Percentiles rank a stretch among this genome's conserved stretches.
These are phyloP conservation scores for Gadus chalcogrammus DNA, from an alignment of 2,113 vertebrate genomes.

Conservation along the genomic window DNA sequence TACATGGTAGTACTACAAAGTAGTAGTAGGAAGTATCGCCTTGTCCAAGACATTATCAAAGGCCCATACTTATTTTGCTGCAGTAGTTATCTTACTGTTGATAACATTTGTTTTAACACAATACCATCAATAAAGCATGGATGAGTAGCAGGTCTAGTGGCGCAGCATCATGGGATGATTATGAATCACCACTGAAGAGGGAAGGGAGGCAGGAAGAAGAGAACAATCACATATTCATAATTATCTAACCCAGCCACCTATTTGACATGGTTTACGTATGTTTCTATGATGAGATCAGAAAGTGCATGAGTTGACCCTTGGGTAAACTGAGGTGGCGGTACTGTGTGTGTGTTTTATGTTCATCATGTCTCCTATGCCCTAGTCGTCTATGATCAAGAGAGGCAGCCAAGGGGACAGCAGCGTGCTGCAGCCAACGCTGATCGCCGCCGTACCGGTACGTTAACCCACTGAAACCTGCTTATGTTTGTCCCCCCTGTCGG, in stretches of 20 bases:
- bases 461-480: constrained; percentile 38
- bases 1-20: too few relatives aligned
- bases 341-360: background rate
- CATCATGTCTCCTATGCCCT: background rate
- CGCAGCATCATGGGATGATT: background rate
- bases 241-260: background rate
- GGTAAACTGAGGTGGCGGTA: background rate
- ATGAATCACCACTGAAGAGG: background rate
- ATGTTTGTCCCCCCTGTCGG: background rate
- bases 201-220: background rate
- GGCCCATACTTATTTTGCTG: too few relatives aligned
- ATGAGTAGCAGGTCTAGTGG: too few relatives aligned
- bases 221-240: background rate
- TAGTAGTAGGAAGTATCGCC: too few relatives aligned
- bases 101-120: too few relatives aligned
- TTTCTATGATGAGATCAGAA: too few relatives aligned
- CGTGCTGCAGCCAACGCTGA: constrained; percentile 85
- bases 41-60: too few relatives aligned
- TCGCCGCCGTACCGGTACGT: constrained; percentile 92
- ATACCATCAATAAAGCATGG: background rate
- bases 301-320: too few relatives aligned
- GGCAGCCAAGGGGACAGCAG: constrained; percentile 92
- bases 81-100: background rate
- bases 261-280: background rate
- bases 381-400: constrained; percentile 98